Evolutionary conservation across 2,888 invertebrate species (phyloP).

Genomic region (Agriopis marginaria): DNA sequence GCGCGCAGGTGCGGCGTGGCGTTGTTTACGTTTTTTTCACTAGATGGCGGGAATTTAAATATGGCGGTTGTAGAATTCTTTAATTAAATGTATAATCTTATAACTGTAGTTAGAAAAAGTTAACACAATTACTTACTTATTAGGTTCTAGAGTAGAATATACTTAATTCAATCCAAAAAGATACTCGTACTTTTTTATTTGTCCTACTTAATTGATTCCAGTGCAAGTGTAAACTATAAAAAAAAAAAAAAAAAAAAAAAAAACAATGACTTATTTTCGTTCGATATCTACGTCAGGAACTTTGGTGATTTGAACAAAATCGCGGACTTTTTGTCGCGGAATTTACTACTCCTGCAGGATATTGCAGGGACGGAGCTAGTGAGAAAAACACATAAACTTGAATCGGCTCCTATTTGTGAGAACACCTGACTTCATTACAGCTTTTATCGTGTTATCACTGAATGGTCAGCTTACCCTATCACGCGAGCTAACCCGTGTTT

Average conservation of each 20-base stretch:
- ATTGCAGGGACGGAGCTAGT: background rate
- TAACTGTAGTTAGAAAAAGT: constrained; percentile 15
- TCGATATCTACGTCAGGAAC: too few species aligned
- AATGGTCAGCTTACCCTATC: constrained; percentile 55
- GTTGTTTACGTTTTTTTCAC: constrained; percentile 73
- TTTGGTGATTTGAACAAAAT: too few species aligned
- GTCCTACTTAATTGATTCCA: too few species aligned
- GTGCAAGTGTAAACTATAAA: too few species aligned
- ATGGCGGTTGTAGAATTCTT: constrained; percentile 22
- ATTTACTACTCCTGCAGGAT: too few species aligned
- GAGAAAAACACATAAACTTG: constrained; percentile 7
- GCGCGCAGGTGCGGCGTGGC: constrained; percentile 71
- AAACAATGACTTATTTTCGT: too few species aligned
- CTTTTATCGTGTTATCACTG: constrained; percentile 5
- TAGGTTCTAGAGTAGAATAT: background rate
- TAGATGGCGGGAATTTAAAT: constrained; percentile 44
- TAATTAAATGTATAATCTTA: constrained; percentile 27
- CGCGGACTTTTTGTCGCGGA: too few species aligned
- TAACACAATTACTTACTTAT: too few species aligned
- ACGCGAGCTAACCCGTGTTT: constrained; percentile 48
- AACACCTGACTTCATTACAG: constrained; percentile 36
- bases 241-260: too few species aligned
- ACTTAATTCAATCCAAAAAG: background rate
- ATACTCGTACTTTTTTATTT: too few species aligned
- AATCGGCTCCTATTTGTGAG: background rate